These are phyloP conservation scores for Hartigia nigra DNA, from an alignment of 2,888 invertebrate species.

Conservation along the genomic window DNA sequence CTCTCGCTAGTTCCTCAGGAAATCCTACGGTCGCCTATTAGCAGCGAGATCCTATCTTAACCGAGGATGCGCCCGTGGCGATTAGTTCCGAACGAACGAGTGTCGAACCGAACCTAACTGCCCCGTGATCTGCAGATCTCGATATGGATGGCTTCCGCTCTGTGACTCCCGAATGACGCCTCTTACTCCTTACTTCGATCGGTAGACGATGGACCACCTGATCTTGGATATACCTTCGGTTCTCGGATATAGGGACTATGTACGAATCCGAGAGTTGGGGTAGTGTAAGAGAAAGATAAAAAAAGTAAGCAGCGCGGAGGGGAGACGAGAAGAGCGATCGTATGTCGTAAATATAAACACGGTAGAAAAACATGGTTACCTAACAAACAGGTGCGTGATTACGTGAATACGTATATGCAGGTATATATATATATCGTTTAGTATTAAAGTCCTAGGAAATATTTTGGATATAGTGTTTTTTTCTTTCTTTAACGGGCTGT, in stretches of 20 bases:
- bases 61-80: conserved; percentile 31
- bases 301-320: background rate
- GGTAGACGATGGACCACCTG: conserved; percentile 18
- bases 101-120: conserved; percentile 33
- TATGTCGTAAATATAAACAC: conserved; percentile 6
- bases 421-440: background rate
- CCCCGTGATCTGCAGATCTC: conserved; percentile 28
- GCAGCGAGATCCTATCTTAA: conserved; percentile 30
- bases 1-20: conserved; percentile 20
- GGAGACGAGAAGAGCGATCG: conserved; percentile 8
- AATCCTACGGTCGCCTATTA: conserved; percentile 31
- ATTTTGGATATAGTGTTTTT: background rate
- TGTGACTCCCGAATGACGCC: conserved; percentile 14
- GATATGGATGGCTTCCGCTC: conserved; percentile 37
- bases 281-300: background rate
- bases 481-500: background rate
- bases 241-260: conserved; percentile 20
- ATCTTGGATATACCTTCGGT: conserved; percentile 13
- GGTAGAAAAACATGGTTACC: conserved; percentile 14
- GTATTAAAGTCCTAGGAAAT: background rate
- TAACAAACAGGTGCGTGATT: conserved; percentile 8
- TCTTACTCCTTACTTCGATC: conserved; percentile 11
- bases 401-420: background rate
- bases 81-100: conserved; percentile 36
- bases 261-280: conserved; percentile 3